These are phyloP conservation scores for Tridacna gigas DNA, from an alignment of 2,888 invertebrate species.

Conservation along the genomic window DNA sequence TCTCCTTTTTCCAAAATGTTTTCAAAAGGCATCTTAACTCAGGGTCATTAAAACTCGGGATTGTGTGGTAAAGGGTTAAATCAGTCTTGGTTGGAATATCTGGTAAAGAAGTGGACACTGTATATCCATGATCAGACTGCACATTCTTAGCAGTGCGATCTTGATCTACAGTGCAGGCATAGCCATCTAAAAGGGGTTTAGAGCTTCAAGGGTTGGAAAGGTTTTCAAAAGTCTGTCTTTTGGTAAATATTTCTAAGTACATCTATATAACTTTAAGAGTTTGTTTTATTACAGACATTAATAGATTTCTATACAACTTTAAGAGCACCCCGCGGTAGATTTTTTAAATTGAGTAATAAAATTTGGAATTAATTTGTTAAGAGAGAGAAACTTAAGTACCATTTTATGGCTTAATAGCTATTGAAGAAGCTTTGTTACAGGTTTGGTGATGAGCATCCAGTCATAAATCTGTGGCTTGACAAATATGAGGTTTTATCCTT, in stretches of 20 bases:
- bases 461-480: slow-evolving; percentile 3
- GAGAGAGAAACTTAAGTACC: slow-evolving; percentile 10
- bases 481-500: neutral
- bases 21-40: neutral
- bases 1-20: neutral
- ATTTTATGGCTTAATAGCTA: slow-evolving; percentile 9
- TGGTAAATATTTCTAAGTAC: neutral
- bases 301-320: no score
- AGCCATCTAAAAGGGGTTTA: neutral
- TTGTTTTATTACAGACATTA: no score
- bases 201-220: neutral
- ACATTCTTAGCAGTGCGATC: no score
- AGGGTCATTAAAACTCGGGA: neutral
- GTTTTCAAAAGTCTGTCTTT: neutral
- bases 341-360: slow-evolving; percentile 11
- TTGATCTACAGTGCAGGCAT: neutral
- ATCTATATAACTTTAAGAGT: no score
- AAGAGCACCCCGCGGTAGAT: neutral
- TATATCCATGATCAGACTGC: no score
- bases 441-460: slow-evolving; percentile 7
- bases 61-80: neutral
- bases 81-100: neutral
- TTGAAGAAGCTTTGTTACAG: slow-evolving; percentile 11
- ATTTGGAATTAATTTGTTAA: slow-evolving; percentile 11
- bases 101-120: no score